Conservation (phyloP, 2,113 vertebrate genomes). For the Percina caprodes region DNA sequence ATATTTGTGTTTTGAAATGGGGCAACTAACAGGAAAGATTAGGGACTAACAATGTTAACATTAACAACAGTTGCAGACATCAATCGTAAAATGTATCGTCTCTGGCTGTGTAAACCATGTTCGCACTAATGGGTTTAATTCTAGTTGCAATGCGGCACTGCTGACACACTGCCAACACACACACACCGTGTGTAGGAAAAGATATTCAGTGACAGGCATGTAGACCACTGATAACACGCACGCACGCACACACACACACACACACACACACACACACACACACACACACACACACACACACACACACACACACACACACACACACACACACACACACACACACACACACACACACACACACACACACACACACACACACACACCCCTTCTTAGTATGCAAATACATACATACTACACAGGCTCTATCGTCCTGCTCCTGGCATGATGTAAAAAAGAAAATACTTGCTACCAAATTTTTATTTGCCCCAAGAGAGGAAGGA, state of each 20-base stretch:
- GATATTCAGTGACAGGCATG: constrained; percentile 51
- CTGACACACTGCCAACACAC: constrained; percentile 44
- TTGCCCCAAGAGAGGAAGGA: constrained; percentile 22
- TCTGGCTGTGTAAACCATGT: constrained; percentile 34
- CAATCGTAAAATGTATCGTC: constrained; percentile 2
- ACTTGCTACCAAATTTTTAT: constrained; percentile 28
- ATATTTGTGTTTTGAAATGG: constrained; percentile 15
- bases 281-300: not conserved
- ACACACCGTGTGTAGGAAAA: constrained; percentile 10
- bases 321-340: not conserved
- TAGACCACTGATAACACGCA: constrained; percentile 57
- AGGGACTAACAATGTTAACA: constrained; percentile 29
- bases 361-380: not conserved
- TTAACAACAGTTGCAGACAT: constrained; percentile 23
- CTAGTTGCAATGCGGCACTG: constrained; percentile 21
- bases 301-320: not conserved
- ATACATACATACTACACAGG: constrained; percentile 41
- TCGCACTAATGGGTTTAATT: constrained; percentile 41
- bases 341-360: not conserved
- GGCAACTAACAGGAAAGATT: constrained; percentile 21
- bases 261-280: constrained; percentile 19
- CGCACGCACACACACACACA: constrained; percentile 34
- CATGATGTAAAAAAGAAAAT: constrained; percentile 3
- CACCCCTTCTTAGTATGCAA: constrained; percentile 41
- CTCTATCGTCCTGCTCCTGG: constrained; percentile 41